Percentiles rank a stretch among this genome's conserved stretches.
phyloP scores from a whole-genome alignment of 1,140 invertebrate species.

The Physella acuta region DNA sequence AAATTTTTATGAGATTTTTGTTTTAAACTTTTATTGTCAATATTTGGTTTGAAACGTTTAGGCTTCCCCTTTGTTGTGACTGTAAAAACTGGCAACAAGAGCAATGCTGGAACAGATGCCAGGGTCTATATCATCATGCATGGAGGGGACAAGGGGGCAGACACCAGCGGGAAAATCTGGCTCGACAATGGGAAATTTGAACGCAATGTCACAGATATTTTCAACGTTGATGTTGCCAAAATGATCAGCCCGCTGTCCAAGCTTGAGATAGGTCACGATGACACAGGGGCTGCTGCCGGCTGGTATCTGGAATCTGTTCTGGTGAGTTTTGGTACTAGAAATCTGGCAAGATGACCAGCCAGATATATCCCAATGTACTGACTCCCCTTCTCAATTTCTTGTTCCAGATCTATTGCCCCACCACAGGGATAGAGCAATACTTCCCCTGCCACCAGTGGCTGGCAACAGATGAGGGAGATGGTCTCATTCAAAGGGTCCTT shows the following conservation, averaged over 20 bases:
- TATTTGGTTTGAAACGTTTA: no score
- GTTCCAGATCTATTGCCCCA: slow-evolving; percentile 47
- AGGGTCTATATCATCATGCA: slow-evolving; percentile 56
- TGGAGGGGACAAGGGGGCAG: slow-evolving; percentile 46
- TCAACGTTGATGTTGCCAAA: slow-evolving; percentile 52
- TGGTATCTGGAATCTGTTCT: slow-evolving; percentile 57
- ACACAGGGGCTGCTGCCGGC: slow-evolving; percentile 51
- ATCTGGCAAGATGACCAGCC: no score
- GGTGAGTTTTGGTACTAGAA: slow-evolving; percentile 24
- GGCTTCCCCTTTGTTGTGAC: slow-evolving; percentile 57
- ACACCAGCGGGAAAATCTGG: slow-evolving; percentile 58
- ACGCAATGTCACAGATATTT: slow-evolving; percentile 52
- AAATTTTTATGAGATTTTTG: no score
- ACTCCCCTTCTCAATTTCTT: no score
- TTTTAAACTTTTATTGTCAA: not conserved
- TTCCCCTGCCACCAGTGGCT: slow-evolving; percentile 59
- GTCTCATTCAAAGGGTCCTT: slow-evolving; percentile 53
- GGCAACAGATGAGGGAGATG: slow-evolving; percentile 55
- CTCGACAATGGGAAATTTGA: slow-evolving; percentile 55
- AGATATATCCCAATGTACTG: no score
- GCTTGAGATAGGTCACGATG: slow-evolving; percentile 59
- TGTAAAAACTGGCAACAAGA: slow-evolving; percentile 54
- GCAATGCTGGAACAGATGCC: slow-evolving; percentile 55
- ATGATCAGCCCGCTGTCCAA: slow-evolving; percentile 55
- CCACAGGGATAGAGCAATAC: slow-evolving; percentile 56